Conservation (phyloP, 2,113 vertebrate genomes). For the Melanocharis versteri region DNA sequence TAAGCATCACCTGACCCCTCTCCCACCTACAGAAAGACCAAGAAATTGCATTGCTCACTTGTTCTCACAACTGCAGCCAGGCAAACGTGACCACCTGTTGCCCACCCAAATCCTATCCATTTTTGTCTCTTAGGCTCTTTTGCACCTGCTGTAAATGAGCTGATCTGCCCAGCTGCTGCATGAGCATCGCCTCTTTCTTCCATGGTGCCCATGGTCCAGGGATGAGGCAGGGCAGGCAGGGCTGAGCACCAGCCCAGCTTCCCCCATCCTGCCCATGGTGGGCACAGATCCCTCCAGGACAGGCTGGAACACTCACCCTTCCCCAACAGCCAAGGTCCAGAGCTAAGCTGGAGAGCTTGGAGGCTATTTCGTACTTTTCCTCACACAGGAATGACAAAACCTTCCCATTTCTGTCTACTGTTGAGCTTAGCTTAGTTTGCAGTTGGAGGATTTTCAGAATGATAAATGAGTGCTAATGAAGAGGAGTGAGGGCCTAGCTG, state of each 20-base stretch:
- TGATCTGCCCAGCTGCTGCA: not conserved
- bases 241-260: not conserved
- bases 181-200: not conserved
- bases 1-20: not conserved
- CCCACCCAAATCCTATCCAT: not conserved
- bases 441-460: not conserved
- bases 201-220: accelerated
- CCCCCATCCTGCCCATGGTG: not conserved
- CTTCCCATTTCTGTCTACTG: not conserved
- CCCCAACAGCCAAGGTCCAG: not conserved
- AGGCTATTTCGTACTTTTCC: not conserved
- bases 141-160: not conserved
- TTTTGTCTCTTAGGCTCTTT: not conserved
- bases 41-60: not conserved
- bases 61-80: not conserved
- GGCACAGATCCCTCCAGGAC: not conserved
- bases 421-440: not conserved
- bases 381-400: not conserved
- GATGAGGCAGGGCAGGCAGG: not conserved
- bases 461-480: not conserved
- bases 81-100: not conserved
- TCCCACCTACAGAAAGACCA: not conserved
- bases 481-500: not conserved
- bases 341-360: not conserved
- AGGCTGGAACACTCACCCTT: not conserved